Base-by-base conservation (phyloP, 2,113 vertebrate genomes). In the Scalopus aquaticus region DNA sequence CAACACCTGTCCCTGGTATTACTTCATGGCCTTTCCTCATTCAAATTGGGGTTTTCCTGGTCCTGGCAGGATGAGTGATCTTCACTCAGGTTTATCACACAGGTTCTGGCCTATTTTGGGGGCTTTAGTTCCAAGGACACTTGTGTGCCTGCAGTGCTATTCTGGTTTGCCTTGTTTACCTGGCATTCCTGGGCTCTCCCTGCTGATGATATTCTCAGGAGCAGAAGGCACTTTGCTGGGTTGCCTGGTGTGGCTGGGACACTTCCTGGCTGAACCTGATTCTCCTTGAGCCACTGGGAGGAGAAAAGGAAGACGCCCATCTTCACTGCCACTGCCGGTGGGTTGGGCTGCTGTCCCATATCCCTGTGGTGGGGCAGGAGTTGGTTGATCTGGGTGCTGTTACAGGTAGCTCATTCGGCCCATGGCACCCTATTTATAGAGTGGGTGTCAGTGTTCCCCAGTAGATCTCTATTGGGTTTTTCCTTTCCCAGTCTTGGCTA, bases 191-290 rank as follows among this genome's bases (percentile, higher is more conserved):
- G 3, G 42, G 28, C 26, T 64, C 13, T 26, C 15, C 15, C 28
- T 83, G 32, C 9, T 28, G 42, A 39, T 0, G 20, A 42, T 0
- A 20, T 54, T 28, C 11, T 30, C 56, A 39, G 28, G 28, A 24
- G n/a, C 0, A 1, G 69, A 54, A 83, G 28, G 35, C 35, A 42
- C 28, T 35, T n/a, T 19, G 15, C 17, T n/a, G 5, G 3, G 77
- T 22, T 17, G 10, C 22, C 15, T 26, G 49, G 46, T 58, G 19
- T 37, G 1, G 15, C 64, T 22, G 6, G 30, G 85, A 28, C 62
- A 44, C 74, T 32, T 69, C 10, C 22, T 58, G 20, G 30, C 46
- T 51, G 16, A 16, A 51, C 15, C 37, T 58, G 69, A 17, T 39
- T 35, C 16, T 77, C 46, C 72, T 69, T 30, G 42, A 22, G 24